Evolutionary conservation across 2,888 invertebrate species (phyloP).

Genomic region (Erebia epiphron): DNA sequence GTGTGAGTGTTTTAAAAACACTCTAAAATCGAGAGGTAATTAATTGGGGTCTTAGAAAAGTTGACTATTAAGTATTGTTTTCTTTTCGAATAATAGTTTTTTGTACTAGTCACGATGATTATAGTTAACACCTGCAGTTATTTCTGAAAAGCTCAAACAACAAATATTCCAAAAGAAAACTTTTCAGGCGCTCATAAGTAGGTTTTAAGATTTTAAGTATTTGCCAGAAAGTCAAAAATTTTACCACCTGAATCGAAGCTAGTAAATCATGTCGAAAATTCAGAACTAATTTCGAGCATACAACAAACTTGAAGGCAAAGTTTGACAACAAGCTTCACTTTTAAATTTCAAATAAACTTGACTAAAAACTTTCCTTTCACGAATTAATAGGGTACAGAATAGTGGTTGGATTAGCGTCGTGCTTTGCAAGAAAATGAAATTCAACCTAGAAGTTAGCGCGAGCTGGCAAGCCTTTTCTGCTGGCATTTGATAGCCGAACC

Average conservation of each 20-base stretch:
- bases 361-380: slow-evolving; percentile 8
- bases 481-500: background rate
- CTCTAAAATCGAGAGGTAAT: no score
- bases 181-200: no score
- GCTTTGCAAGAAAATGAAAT: background rate
- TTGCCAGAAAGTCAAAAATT: background rate
- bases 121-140: no score
- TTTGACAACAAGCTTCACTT: slow-evolving; percentile 20
- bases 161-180: no score
- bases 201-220: no score
- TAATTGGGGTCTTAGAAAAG: no score
- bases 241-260: background rate
- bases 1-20: no score
- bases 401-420: background rate
- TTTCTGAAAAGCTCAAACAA: no score
- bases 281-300: slow-evolving; percentile 10
- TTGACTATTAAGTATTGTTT: no score
- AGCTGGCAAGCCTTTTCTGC: background rate
- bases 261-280: background rate
- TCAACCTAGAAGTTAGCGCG: background rate
- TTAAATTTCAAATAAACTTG: slow-evolving; percentile 14
- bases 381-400: slow-evolving; percentile 10
- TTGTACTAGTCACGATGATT: no score
- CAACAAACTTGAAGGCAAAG: slow-evolving; percentile 5
- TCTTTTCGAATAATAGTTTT: no score